Conservation (phyloP, 2,797 vertebrate genomes). For the Liparis tanakae region DNA sequence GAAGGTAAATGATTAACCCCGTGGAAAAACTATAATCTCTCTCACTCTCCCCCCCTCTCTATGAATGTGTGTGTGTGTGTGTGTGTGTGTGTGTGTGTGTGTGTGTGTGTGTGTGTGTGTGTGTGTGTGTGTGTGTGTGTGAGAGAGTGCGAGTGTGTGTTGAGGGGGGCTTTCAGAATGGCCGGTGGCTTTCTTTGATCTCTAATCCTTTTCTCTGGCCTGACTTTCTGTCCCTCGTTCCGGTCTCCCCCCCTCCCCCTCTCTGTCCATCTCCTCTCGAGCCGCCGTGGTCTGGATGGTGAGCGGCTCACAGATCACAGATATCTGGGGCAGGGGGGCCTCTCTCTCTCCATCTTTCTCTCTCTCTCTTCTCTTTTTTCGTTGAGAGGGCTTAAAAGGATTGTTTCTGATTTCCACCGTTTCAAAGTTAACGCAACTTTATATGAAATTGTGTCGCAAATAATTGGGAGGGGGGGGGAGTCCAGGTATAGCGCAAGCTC, state of each 20-base stretch:
- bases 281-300: constrained; percentile 66
- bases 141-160: no score
- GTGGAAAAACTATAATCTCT: constrained; percentile 48
- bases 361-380: constrained; percentile 25
- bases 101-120: constrained; percentile 28
- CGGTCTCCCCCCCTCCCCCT: constrained; percentile 48
- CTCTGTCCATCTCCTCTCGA: constrained; percentile 62
- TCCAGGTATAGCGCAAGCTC: not conserved
- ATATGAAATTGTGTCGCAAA: not conserved
- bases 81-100: constrained; percentile 27
- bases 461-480: not conserved
- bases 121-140: constrained; percentile 35
- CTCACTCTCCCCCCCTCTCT: constrained; percentile 12
- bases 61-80: constrained; percentile 32
- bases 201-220: constrained; percentile 75
- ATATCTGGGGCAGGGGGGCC: constrained; percentile 65
- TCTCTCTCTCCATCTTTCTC: constrained; percentile 30
- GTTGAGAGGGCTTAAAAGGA: constrained; percentile 9
- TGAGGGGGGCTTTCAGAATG: constrained; percentile 52
- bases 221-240: constrained; percentile 69
- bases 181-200: constrained; percentile 73
- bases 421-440: not conserved
- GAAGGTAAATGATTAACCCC: constrained; percentile 67
- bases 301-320: constrained; percentile 64
- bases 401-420: not conserved